phyloP scores from a whole-genome alignment of 30 jellyfish, hydroid and myxozoan species.

The Clytia hemisphaerica region DNA sequence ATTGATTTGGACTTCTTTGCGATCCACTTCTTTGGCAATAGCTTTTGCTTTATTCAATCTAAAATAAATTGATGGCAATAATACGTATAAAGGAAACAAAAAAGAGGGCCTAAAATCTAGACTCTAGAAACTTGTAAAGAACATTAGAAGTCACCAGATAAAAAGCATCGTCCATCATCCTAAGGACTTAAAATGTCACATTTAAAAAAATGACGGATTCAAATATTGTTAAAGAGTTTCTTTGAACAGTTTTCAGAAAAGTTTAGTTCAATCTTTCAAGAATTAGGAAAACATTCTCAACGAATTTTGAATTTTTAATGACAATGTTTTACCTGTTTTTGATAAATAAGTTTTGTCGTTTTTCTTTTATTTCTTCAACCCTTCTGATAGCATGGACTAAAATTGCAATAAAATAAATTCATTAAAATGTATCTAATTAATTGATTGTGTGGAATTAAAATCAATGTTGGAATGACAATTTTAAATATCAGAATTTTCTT shows the following conservation, averaged over 20 bases:
- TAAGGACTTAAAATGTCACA: no score
- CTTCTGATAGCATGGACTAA: slow-evolving; percentile 75
- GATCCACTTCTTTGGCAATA: slow-evolving; percentile 87
- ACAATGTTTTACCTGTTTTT: slow-evolving; percentile 69
- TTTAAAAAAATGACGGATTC: no score
- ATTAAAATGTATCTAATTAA: no score
- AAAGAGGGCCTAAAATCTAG: neutral
- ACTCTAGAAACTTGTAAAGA: neutral
- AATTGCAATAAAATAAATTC: no score
- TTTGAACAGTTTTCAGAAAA: no score
- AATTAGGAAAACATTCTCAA: no score
- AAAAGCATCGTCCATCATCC: no score
- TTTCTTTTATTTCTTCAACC: slow-evolving; percentile 68
- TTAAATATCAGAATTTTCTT: neutral
- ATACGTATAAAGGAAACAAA: no score
- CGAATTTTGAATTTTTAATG: no score
- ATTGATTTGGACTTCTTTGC: slow-evolving; percentile 71
- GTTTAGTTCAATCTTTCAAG: no score
- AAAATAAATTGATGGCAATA: neutral
- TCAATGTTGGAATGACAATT: neutral
- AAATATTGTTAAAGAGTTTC: no score
- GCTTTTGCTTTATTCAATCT: slow-evolving; percentile 74
- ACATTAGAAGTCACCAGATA: neutral
- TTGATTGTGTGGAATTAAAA: neutral
- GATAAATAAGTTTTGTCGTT: slow-evolving; percentile 66